phyloP scores from a whole-genome alignment of 2,888 invertebrate species.

The Patella caerulea region DNA sequence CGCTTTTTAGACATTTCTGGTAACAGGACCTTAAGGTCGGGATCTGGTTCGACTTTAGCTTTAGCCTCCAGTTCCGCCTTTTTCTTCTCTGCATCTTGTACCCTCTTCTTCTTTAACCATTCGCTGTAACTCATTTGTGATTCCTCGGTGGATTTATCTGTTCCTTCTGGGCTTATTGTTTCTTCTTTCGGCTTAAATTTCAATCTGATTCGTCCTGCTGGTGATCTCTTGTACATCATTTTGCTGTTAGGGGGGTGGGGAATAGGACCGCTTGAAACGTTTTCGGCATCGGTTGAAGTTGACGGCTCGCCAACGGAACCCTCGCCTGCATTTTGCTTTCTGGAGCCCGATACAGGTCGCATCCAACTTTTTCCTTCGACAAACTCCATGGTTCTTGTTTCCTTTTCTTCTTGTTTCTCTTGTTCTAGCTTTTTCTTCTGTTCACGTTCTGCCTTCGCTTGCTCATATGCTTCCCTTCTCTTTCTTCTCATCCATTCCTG shows the following conservation, averaged over 20 bases:
- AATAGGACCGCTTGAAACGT: neutral
- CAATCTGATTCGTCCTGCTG: conserved; percentile 56
- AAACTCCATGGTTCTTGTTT: conserved; percentile 20
- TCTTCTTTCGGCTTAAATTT: conserved; percentile 41
- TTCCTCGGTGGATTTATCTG: conserved; percentile 29
- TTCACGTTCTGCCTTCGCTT: conserved; percentile 42
- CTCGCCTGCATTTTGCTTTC: neutral
- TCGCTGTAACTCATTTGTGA: conserved; percentile 60
- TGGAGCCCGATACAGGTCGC: conserved; percentile 40
- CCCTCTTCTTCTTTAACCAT: conserved; percentile 56
- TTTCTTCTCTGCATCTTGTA: conserved; percentile 46
- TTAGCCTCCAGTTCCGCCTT: conserved; percentile 46
- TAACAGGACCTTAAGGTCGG: conserved; percentile 55
- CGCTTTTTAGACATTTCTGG: conserved; percentile 54
- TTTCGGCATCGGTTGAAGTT: neutral
- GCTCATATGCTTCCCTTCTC: conserved; percentile 46
- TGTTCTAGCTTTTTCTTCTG: conserved; percentile 29
- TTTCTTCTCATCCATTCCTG: conserved; percentile 57
- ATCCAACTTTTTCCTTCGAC: conserved; percentile 39
- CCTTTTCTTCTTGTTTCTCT: conserved; percentile 28
- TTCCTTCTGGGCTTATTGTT: conserved; percentile 29
- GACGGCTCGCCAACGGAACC: neutral
- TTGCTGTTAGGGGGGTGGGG: conserved; percentile 48
- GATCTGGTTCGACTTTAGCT: conserved; percentile 57
- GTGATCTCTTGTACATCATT: conserved; percentile 61